A percentile compares a stretch with the other conserved stretches of the same genome.
Conservation (phyloP, 2,888 invertebrate species). For the Cyclophora punctaria region DNA sequence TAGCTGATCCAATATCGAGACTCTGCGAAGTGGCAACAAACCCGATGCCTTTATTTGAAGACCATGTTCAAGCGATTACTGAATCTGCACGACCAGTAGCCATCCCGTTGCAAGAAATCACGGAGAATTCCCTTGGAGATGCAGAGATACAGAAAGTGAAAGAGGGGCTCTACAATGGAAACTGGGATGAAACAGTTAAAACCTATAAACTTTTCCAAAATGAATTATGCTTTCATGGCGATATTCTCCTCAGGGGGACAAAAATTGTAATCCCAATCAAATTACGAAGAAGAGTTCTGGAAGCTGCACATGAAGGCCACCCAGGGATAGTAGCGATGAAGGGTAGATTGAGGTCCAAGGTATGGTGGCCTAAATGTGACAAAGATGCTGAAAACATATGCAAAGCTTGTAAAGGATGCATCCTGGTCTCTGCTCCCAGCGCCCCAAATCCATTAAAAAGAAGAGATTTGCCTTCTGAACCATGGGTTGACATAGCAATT, state of each 20-base stretch:
- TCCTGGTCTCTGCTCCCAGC: slow-evolving; percentile 8
- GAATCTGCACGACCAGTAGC: slow-evolving; percentile 3
- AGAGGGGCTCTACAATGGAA: background rate
- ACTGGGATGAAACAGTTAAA: slow-evolving; percentile 15
- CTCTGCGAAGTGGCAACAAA: slow-evolving; percentile 2
- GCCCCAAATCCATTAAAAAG: slow-evolving; percentile 18
- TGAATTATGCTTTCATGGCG: slow-evolving; percentile 27
- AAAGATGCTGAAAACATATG: background rate
- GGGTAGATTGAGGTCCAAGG: background rate
- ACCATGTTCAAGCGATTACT: slow-evolving; percentile 1
- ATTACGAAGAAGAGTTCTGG: background rate
- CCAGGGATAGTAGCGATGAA: slow-evolving; percentile 27
- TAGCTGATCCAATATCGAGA: slow-evolving; percentile 25
- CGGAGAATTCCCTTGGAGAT: background rate
- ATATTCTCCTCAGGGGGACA: slow-evolving; percentile 4
- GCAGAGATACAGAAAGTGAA: slow-evolving; percentile 1
- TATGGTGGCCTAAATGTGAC: background rate
- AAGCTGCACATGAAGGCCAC: slow-evolving; percentile 29
- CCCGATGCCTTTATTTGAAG: background rate
- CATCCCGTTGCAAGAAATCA: slow-evolving; percentile 1
- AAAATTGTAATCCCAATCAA: background rate
- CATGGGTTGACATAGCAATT: slow-evolving; percentile 23
- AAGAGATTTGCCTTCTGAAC: slow-evolving; percentile 13
- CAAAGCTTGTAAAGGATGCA: slow-evolving; percentile 15
- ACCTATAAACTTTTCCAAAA: slow-evolving; percentile 18